A percentile compares a stretch with the other conserved stretches of the same genome.
Conservation (phyloP, 2,888 invertebrate species). For the Netelia fuscicornis region DNA sequence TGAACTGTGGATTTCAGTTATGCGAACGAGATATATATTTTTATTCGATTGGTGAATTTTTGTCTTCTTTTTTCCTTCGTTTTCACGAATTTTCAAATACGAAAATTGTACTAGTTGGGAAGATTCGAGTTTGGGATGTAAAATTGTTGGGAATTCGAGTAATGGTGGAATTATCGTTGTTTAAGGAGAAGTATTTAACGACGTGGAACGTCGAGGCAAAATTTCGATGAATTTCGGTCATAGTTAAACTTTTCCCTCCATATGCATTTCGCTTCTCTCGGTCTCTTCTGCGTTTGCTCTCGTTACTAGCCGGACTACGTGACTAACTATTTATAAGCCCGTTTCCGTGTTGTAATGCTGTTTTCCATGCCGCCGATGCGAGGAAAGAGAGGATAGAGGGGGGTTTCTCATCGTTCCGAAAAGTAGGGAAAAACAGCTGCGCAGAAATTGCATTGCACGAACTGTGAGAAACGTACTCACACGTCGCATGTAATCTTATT, state of each 20-base stretch:
- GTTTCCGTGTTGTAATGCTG: conserved; percentile 75
- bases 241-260: conserved; percentile 56
- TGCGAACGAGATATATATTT: too few relatives aligned
- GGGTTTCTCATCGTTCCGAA: neutral
- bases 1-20: neutral
- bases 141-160: neutral
- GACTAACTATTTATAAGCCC: conserved; percentile 78
- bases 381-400: neutral
- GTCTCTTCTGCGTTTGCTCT: conserved; percentile 60
- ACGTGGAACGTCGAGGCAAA: neutral
- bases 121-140: neutral
- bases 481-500: too few relatives aligned
- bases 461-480: neutral
- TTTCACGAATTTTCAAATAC: neutral
- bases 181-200: neutral
- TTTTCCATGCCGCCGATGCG: conserved; percentile 38
- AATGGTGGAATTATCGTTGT: neutral
- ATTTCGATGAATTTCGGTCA: conserved; percentile 27
- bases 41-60: too few relatives aligned
- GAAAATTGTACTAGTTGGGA: neutral
- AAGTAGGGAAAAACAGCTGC: neutral
- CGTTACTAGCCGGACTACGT: conserved; percentile 47
- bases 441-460: neutral
- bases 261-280: conserved; percentile 47
- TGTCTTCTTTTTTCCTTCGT: neutral